Percentiles rank a stretch among this genome's conserved stretches.
These are phyloP conservation scores for Dipus sagitta DNA, from an alignment of 2,797 vertebrate genomes.

Conservation along the genomic window DNA sequence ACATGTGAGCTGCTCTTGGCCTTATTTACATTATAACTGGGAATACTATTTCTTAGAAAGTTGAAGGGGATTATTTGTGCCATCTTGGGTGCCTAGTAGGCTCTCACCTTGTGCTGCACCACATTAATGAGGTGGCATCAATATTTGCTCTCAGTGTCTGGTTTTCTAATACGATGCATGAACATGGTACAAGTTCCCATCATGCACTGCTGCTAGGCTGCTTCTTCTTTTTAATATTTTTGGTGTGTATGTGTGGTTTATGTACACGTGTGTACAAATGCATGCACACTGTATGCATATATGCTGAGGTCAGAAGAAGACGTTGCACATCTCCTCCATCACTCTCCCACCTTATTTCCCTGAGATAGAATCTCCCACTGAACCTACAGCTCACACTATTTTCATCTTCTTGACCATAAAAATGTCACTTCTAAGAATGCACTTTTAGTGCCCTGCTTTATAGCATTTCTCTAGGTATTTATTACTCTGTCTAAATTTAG, in stretches of 20 bases:
- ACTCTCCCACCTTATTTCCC: too few relatives aligned
- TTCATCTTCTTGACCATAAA: background rate
- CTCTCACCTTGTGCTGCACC: background rate
- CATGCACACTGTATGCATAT: too few relatives aligned
- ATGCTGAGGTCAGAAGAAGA: too few relatives aligned
- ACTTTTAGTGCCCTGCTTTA: background rate
- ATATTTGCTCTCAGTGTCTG: background rate
- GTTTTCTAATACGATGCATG: constrained; percentile 4
- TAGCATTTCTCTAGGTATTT: constrained; percentile 26
- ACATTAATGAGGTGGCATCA: background rate
- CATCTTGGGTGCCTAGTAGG: background rate
- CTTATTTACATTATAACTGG: constrained; percentile 27
- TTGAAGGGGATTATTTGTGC: background rate
- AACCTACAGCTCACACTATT: too few relatives aligned
- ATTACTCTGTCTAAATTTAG: constrained; percentile 54
- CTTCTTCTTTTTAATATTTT: too few relatives aligned
- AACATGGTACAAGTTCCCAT: background rate
- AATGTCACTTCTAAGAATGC: constrained; percentile 33
- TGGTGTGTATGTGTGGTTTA: too few relatives aligned
- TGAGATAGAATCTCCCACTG: too few relatives aligned
- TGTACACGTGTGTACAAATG: too few relatives aligned
- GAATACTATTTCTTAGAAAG: constrained; percentile 38
- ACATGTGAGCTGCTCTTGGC: background rate
- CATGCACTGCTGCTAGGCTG: background rate
- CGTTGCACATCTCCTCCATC: too few relatives aligned